phyloP scores from a whole-genome alignment of 2,113 vertebrate species.

The Muntiacus muntjak region DNA sequence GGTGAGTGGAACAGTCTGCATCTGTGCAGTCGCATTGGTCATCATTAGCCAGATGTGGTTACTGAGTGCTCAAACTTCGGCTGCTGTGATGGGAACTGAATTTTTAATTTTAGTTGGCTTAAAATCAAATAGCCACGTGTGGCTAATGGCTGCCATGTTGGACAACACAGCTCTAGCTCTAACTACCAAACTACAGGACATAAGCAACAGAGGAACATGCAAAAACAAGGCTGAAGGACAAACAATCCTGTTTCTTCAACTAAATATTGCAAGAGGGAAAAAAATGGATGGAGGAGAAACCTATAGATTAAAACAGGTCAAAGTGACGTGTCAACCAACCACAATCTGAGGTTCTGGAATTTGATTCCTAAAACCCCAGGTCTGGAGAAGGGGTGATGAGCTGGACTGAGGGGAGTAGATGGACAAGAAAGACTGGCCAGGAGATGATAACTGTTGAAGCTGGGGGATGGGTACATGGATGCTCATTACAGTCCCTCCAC shows the following conservation, averaged over 20 bases:
- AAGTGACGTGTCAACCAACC: too few relatives aligned
- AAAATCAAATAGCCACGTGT: not conserved
- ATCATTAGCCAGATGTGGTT: not conserved
- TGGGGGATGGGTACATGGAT: rapidly evolving
- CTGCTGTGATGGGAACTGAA: not conserved
- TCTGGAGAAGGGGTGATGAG: not conserved
- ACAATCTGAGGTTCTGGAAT: not conserved
- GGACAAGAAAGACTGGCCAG: not conserved
- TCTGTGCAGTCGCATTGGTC: not conserved
- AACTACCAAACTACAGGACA: not conserved
- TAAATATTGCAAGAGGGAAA: not conserved
- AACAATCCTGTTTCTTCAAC: not conserved
- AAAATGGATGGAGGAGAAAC: not conserved
- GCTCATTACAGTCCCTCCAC: not conserved
- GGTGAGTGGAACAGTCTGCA: not conserved
- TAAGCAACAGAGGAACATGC: not conserved
- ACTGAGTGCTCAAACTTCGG: not conserved
- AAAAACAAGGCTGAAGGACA: not conserved
- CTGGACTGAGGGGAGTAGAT: rapidly evolving
- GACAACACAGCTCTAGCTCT: not conserved
- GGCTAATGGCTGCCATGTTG: not conserved
- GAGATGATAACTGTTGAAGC: rapidly evolving
- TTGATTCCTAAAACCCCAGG: not conserved
- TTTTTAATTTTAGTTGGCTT: not conserved
- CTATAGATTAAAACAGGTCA: not conserved